Evolutionary conservation across 2,113 vertebrate species (phyloP).

Genomic region (Brachyistius frenatus): DNA sequence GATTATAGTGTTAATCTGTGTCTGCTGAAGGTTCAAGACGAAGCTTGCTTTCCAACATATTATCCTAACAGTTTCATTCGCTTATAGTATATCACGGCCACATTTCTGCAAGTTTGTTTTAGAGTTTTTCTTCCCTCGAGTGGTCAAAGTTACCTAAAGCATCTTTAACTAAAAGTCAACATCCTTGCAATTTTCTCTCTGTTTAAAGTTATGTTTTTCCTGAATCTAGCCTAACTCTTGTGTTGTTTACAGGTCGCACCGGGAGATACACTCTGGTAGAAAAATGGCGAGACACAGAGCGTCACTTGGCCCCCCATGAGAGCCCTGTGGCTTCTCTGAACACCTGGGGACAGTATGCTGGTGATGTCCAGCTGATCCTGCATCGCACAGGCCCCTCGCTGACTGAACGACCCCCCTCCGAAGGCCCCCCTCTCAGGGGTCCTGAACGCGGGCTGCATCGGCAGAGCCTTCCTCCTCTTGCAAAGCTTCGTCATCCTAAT

Average conservation of each 20-base stretch:
- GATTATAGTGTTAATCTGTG: not conserved
- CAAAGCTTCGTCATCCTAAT: conserved; percentile 90
- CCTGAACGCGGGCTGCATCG: conserved; percentile 93
- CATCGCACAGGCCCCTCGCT: conserved; percentile 94
- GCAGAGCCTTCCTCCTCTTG: conserved; percentile 94
- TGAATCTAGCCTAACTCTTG: conserved; percentile 9
- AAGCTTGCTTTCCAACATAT: not conserved
- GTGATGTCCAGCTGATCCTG: conserved; percentile 95
- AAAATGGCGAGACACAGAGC: conserved; percentile 96
- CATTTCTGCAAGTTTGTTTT: not conserved
- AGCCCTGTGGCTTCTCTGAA: conserved; percentile 95
- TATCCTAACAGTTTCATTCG: not conserved
- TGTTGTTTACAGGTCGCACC: conserved; percentile 88
- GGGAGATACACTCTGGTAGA: conserved; percentile 96
- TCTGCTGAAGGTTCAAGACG: conserved; percentile 1
- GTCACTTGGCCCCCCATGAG: conserved; percentile 93
- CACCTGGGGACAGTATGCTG: conserved; percentile 98
- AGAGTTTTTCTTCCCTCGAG: not conserved
- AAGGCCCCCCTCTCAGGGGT: conserved; percentile 88
- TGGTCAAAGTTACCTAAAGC: not conserved
- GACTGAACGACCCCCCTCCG: conserved; percentile 92
- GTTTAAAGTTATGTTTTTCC: not conserved
- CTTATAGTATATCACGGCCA: not conserved
- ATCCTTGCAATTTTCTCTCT: not conserved
- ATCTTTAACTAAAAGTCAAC: not conserved